Evolutionary conservation across 1,140 invertebrate species (phyloP).

Genomic region (Pararge aegeria): DNA sequence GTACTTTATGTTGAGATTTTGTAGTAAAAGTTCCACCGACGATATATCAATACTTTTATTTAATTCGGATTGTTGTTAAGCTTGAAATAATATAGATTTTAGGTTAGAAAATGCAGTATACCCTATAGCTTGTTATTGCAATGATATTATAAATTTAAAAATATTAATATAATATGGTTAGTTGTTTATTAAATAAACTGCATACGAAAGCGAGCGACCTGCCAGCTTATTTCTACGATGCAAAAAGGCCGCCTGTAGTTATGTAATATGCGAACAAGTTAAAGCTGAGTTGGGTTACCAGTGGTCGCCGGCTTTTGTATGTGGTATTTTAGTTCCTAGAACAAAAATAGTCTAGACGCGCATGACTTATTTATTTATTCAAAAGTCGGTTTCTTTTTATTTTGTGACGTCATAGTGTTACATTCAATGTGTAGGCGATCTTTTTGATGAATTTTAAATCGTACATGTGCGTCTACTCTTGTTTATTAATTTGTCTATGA

Average conservation of each 20-base stretch:
- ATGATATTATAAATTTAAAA: neutral
- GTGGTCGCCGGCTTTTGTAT: too few species aligned
- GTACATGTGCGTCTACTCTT: neutral
- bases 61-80: conserved; percentile 12
- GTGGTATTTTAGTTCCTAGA: conserved; percentile 7
- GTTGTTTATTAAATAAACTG: neutral
- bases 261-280: too few species aligned
- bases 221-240: too few species aligned
- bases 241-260: too few species aligned
- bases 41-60: conserved; percentile 1
- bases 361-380: neutral
- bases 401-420: too few species aligned
- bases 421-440: neutral
- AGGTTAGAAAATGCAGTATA: conserved; percentile 4
- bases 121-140: neutral
- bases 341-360: conserved; percentile 5
- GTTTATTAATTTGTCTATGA: neutral
- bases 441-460: neutral
- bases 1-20: too few species aligned
- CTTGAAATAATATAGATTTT: neutral
- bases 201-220: too few species aligned
- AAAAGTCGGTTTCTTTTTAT: neutral
- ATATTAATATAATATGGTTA: neutral
- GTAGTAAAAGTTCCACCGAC: too few species aligned
- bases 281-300: too few species aligned